These are phyloP conservation scores for Rhagonycha fulva DNA, from an alignment of 2,888 invertebrate species.

Conservation along the genomic window DNA sequence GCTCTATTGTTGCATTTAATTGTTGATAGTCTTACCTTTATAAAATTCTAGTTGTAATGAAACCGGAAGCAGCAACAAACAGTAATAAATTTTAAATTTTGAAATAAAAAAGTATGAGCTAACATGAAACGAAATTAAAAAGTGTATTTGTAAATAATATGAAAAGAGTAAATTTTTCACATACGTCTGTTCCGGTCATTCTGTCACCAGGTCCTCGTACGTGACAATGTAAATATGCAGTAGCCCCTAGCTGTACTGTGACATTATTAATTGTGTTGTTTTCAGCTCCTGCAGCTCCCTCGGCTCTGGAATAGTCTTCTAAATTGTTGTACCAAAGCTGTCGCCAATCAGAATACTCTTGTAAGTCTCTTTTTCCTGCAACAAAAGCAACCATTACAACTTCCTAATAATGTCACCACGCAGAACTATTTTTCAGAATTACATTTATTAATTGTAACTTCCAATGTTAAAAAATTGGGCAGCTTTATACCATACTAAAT, in stretches of 20 bases:
- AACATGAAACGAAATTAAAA: neutral
- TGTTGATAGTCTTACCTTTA: neutral
- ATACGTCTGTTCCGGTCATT: constrained; percentile 54
- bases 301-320: constrained; percentile 56
- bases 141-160: neutral
- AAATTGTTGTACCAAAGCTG: constrained; percentile 66
- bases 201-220: constrained; percentile 77
- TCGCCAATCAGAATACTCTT: constrained; percentile 62
- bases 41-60: neutral
- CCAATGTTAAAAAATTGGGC: too few species aligned
- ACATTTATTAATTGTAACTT: too few species aligned
- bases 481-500: neutral
- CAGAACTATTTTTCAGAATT: too few species aligned
- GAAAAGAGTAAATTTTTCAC: constrained; percentile 13
- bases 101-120: neutral
- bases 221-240: constrained; percentile 80
- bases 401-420: too few species aligned
- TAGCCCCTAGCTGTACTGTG: constrained; percentile 76
- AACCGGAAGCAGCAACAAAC: constrained; percentile 1
- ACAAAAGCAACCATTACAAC: constrained; percentile 25
- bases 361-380: constrained; percentile 48
- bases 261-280: constrained; percentile 78
- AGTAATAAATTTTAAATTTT: constrained; percentile 1
- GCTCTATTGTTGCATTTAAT: neutral
- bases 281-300: constrained; percentile 58